Percentiles rank a stretch among this genome's conserved stretches.
These are phyloP conservation scores for Elephas maximus DNA, from an alignment of 2,113 vertebrate genomes.

Conservation along the genomic window DNA sequence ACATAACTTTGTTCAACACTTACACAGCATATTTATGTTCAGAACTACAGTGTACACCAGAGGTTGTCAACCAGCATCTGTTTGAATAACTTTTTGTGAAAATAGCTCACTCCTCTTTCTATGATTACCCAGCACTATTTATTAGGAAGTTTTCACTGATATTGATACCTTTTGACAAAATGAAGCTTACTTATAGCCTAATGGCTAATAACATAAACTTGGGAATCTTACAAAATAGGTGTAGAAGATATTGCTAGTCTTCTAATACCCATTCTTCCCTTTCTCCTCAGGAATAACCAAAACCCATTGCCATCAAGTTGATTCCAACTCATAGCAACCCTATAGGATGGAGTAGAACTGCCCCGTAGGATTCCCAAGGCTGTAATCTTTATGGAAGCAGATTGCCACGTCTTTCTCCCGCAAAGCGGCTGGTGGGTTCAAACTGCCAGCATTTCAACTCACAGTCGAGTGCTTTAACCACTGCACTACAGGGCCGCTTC, in stretches of 20 bases:
- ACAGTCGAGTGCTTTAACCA: too few species aligned
- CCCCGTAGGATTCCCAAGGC: too few species aligned
- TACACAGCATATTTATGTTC: not conserved
- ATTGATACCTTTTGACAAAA: conserved; percentile 18
- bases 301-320: not conserved
- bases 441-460: too few species aligned
- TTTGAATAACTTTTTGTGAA: not conserved
- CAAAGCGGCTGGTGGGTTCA: too few species aligned
- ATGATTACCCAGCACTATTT: not conserved
- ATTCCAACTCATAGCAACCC: too few species aligned
- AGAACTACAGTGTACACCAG: not conserved
- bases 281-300: not conserved
- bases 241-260: conserved; percentile 12
- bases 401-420: too few species aligned
- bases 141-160: conserved; percentile 19
- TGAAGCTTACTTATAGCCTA: not conserved
- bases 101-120: conserved; percentile 28
- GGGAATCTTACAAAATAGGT: not conserved
- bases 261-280: not conserved
- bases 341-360: too few species aligned
- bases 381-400: too few species aligned
- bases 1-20: not conserved
- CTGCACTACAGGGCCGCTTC: not conserved
- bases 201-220: not conserved
- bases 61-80: not conserved